Base-by-base conservation (phyloP, 2,797 vertebrate species). In the Stomatorhinus walkeri region DNA sequence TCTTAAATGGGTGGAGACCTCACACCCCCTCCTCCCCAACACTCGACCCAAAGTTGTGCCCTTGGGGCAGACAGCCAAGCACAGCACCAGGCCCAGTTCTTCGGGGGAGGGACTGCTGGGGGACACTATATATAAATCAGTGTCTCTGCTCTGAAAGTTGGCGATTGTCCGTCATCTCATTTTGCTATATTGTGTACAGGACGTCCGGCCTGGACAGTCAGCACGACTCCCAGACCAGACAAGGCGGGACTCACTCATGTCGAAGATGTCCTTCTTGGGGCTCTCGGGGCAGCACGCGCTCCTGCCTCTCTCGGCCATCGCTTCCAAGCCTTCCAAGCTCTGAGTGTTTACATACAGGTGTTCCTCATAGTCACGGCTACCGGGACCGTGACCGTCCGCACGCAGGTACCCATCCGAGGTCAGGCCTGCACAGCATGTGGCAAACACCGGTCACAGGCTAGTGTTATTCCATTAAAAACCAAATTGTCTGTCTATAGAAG, bases 291-390 rank as follows among this genome's bases (percentile, higher is more conserved):
- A 91, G 22, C 28, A 46, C 3, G 88, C 0, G 43, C 91, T 91
- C 0, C 88, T 89, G 51, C 84, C 85, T n/a, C 90, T 46, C 0
- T 51, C 87, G 0, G 59, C 88, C 32, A 93, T 93, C 0, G 90
- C 83, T 61, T 95, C 95, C 88, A 94, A 91, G 85, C 92, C 88
- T 0, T 98, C 98, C 92, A 98, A 92, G 89, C 92, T 97, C 94
- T 97, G 97, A 0, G 97, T 99, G 94, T 99, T 99, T 4, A 99
- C 98, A 0, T 99, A 99, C 91, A 98, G 95, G 91, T 99, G 98
- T 90, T 98, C 97, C 92, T 98, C 98, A 0, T 98, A 98, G 92
- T 98, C 97, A 59, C 93, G 95, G 2, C 94, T 94, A 6, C 95
- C 94, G 28, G 94, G 87, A 2, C 93, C 88, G 24, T 96, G 96